Evolutionary conservation across 1,140 invertebrate species (phyloP).

Genomic region (Cyphomyrmex costatus): DNA sequence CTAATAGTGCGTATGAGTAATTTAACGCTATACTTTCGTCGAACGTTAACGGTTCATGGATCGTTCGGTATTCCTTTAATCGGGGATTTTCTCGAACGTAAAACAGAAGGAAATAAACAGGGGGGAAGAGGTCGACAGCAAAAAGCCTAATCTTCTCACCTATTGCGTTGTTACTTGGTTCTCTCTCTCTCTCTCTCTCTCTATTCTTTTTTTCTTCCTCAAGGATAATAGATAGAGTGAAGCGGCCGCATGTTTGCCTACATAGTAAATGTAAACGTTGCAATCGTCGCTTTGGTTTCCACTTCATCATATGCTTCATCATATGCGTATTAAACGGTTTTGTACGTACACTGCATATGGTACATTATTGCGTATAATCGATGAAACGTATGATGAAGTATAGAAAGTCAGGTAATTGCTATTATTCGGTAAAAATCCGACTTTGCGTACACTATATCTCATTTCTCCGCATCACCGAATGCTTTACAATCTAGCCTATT

Average conservation of each 20-base stretch:
- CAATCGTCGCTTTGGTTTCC: constrained; percentile 38
- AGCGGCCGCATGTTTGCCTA: background rate
- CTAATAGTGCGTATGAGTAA: constrained; percentile 13
- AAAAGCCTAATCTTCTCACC: constrained; percentile 43
- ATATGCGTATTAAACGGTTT: constrained; percentile 21
- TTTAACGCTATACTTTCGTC: constrained; percentile 28
- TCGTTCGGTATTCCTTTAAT: constrained; percentile 39
- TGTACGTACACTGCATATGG: background rate
- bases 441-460: background rate
- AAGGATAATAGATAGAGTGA: constrained; percentile 42
- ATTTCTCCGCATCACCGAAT: background rate
- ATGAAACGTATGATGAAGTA: constrained; percentile 1
- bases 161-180: background rate
- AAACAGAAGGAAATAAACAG: constrained; percentile 32
- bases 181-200: background rate
- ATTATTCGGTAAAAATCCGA: background rate
- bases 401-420: constrained; percentile 30
- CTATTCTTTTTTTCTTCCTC: background rate
- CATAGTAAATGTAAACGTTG: constrained; percentile 34
- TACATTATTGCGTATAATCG: constrained; percentile 26
- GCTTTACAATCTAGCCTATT: background rate
- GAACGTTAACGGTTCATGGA: constrained; percentile 26
- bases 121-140: background rate
- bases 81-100: background rate
- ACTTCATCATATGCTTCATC: constrained; percentile 15